A percentile compares a stretch with the other conserved stretches of the same genome.
phyloP scores from a whole-genome alignment of 2,797 vertebrate genomes.

The Lophotriccus pileatus region DNA sequence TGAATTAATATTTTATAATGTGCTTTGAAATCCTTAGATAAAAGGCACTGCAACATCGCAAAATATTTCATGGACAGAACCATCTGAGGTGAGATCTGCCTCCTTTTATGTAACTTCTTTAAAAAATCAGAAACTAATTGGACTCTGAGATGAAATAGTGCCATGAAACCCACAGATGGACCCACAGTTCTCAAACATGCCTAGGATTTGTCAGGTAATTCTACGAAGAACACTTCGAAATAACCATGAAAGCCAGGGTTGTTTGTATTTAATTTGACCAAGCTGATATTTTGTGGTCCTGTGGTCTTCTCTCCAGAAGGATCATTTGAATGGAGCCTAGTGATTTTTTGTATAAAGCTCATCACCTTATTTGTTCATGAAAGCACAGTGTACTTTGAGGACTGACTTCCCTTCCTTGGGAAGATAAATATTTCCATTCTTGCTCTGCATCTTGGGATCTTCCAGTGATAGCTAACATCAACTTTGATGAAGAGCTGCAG shows the following conservation, averaged over 20 bases:
- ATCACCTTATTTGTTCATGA: background rate
- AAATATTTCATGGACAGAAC: background rate
- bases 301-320: background rate
- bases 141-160: background rate
- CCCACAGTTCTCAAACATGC: background rate
- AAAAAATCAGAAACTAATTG: background rate
- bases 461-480: background rate
- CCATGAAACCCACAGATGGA: background rate
- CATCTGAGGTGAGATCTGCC: background rate
- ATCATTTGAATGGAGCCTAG: background rate
- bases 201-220: background rate
- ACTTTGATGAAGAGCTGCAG: background rate
- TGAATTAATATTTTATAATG: background rate
- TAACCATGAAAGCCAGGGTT: background rate
- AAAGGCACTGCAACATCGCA: background rate
- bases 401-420: background rate
- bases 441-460: background rate
- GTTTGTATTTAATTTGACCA: background rate
- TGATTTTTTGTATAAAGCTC: background rate
- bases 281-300: background rate
- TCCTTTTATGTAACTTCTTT: background rate
- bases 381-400: background rate
- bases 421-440: background rate
- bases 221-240: background rate
- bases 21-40: constrained; percentile 19